These are phyloP conservation scores for Anorthoa munda DNA, from an alignment of 2,888 invertebrate species.

Conservation along the genomic window DNA sequence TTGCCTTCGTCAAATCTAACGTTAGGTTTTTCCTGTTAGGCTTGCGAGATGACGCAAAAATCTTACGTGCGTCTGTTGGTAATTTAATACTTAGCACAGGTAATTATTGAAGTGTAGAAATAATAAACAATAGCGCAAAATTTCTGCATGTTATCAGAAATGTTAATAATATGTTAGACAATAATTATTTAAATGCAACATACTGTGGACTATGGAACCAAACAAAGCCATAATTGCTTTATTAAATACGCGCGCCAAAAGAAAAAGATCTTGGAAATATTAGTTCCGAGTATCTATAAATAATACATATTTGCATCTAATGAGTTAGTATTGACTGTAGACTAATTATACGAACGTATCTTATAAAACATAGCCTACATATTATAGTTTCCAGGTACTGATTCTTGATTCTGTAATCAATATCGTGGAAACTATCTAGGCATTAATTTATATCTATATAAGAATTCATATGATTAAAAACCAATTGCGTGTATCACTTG, in stretches of 20 bases:
- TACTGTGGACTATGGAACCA: not conserved
- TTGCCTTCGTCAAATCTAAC: slow-evolving; percentile 28
- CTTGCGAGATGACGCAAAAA: slow-evolving; percentile 10
- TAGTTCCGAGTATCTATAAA: not conserved
- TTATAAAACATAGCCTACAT: not conserved
- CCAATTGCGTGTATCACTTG: no score
- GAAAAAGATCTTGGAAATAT: not conserved
- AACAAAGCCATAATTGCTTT: not conserved
- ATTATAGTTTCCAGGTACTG: slow-evolving; percentile 3
- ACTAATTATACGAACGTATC: slow-evolving; percentile 4
- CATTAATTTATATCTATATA: no score
- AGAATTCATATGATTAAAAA: no score
- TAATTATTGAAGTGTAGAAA: not conserved
- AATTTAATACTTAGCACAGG: not conserved
- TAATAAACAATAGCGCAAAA: slow-evolving; percentile 5
- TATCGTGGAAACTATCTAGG: slow-evolving; percentile 4
- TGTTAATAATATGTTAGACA: slow-evolving; percentile 1
- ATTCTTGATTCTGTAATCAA: slow-evolving; percentile 20
- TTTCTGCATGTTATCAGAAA: not conserved
- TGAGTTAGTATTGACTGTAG: not conserved
- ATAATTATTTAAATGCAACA: not conserved
- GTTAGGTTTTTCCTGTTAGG: slow-evolving; percentile 45
- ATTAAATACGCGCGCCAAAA: not conserved
- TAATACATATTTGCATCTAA: slow-evolving; percentile 5
- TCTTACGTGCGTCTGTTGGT: not conserved